Evolutionary conservation across 1,140 invertebrate genomes (phyloP).

Genomic region (Scaptomyza graminum): DNA sequence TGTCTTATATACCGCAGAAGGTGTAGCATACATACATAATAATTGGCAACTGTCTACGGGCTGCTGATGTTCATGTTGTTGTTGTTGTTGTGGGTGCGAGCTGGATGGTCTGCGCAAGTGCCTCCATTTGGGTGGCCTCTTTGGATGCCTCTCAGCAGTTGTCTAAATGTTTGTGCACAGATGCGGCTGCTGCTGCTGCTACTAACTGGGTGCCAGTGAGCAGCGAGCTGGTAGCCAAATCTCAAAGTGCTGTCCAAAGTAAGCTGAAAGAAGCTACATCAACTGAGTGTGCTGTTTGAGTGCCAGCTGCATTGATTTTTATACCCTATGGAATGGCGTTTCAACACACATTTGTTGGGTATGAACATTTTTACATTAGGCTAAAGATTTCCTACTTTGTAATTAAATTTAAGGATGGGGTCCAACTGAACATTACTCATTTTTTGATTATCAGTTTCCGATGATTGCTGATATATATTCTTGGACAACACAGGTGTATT

Average conservation of each 20-base stretch:
- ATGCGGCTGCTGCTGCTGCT: constrained; percentile 30
- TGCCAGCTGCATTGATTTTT: constrained; percentile 69
- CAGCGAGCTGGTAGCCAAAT: constrained; percentile 1
- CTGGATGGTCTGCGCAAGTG: constrained; percentile 54
- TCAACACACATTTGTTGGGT: not conserved
- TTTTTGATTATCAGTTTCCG: no score
- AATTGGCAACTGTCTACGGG: constrained; percentile 19
- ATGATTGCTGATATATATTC: no score
- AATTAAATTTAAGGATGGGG: no score
- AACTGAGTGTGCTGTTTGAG: constrained; percentile 48
- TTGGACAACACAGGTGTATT: no score
- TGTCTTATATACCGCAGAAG: constrained; percentile 19
- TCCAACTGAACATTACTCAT: no score
- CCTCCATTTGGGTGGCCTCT: constrained; percentile 62
- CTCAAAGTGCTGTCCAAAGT: constrained; percentile 12
- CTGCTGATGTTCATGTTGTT: not conserved
- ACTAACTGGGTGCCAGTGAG: constrained; percentile 23
- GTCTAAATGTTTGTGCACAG: constrained; percentile 70
- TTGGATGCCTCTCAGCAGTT: constrained; percentile 53
- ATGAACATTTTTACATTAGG: not conserved
- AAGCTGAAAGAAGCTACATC: constrained; percentile 53
- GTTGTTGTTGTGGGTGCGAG: not conserved
- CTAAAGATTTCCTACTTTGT: not conserved
- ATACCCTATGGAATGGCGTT: constrained; percentile 29
- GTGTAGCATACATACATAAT: constrained; percentile 22